Conservation (phyloP, 2,888 invertebrate species). For the Epinotia brunnichana region DNA sequence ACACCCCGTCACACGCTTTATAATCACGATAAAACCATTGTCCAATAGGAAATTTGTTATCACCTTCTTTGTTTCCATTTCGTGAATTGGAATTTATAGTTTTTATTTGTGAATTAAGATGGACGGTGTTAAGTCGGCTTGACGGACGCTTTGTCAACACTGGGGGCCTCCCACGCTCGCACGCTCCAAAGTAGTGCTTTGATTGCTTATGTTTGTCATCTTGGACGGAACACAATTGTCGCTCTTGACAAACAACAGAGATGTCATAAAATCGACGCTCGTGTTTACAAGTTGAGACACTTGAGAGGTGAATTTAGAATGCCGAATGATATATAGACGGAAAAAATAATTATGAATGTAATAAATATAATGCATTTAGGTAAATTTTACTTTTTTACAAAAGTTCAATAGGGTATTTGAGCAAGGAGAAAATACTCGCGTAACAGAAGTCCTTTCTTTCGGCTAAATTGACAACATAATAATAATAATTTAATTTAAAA, state of each 20-base stretch:
- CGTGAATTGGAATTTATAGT: constrained; percentile 55
- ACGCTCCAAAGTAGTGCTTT: constrained; percentile 40
- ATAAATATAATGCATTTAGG: no score
- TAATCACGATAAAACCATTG: constrained; percentile 69
- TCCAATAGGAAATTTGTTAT: constrained; percentile 62
- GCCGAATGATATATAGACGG: no score
- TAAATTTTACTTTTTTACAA: no score
- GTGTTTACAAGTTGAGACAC: constrained; percentile 19
- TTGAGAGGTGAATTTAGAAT: not conserved
- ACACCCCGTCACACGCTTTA: constrained; percentile 72
- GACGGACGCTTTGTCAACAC: constrained; percentile 36
- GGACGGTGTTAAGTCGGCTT: constrained; percentile 37
- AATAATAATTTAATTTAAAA: no score
- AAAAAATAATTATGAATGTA: no score
- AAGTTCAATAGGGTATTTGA: no score
- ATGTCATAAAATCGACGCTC: constrained; percentile 40
- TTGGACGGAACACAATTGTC: constrained; percentile 34
- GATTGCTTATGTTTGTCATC: constrained; percentile 37
- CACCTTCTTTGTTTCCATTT: constrained; percentile 68
- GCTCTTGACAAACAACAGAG: constrained; percentile 39
- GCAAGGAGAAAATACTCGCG: no score
- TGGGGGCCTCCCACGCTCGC: constrained; percentile 35
- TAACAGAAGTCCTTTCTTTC: no score
- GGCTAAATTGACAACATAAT: no score
- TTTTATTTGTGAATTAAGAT: constrained; percentile 46